Evolutionary conservation across 2,113 vertebrate genomes (phyloP), one percentile per base, ranked within the genome.

Genomic region (Pomatostomus ruficeps): DNA sequence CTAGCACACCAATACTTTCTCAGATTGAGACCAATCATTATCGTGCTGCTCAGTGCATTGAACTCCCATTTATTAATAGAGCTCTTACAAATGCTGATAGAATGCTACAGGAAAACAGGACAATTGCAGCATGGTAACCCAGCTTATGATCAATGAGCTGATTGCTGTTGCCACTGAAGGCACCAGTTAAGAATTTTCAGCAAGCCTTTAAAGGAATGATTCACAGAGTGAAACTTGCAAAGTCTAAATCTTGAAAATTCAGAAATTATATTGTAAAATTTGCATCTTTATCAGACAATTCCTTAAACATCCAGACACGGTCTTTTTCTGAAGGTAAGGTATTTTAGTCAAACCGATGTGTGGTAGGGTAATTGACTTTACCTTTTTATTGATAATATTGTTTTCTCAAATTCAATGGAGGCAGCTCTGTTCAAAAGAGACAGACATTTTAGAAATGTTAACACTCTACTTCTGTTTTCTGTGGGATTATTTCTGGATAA

Each of bases 91-190:
- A 91, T 73, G 73, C 20, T 76, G 36, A 33, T 57, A 62, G 5
- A 61, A 43, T 73, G 5, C 28, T 17, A 23, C 26, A 87, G 45
- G 17, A 65, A 87, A 25, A 85, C 0, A 3, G 26, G 26, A 43
- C 7, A 24, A 13, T 14, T 26, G 2, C 6, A 82, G 40, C 18
- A 42, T 85, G 9, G 31, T 82, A 40, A 61, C 20, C 8, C 24
- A 49, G 2, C 0, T 28, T 31, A 22, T 46, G 28, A 66, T 12
- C 0, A 0, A 42, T 42, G 4, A 91, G 0, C 7, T 63, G 49
- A 58, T 29, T 85, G 14, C 28, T 76, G 19, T 54, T 62, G 33
- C 6, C 11, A 26, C 49, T 58, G 35, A 77, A 70, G 12, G 7
- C 14, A 45, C 3, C 46, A 89, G 24, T 15, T 12, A 80, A 65